Percentiles rank a stretch among this genome's conserved stretches.
Evolutionary conservation across 2,113 vertebrate species (phyloP).

Genomic region (Apaloderma vittatum): DNA sequence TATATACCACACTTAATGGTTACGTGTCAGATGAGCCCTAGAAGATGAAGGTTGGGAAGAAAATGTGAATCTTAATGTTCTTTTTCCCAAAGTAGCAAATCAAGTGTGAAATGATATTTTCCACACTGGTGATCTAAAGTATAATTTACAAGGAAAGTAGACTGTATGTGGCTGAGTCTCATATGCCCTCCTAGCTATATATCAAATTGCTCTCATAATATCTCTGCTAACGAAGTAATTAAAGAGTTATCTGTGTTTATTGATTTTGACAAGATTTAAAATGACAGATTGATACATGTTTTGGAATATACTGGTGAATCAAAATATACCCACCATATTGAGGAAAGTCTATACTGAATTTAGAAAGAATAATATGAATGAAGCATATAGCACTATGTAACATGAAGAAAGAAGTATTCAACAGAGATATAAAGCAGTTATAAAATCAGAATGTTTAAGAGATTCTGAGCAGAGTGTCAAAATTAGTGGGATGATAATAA

Average conservation of each 20-base stretch:
- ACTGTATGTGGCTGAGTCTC: not conserved
- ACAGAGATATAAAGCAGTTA: not conserved
- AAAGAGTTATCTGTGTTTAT: not conserved
- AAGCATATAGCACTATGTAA: accelerated
- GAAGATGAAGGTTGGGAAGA: not conserved
- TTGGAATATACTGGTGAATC: not conserved
- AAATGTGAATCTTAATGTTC: conserved; percentile 42
- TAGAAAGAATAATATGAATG: not conserved
- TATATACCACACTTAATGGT: not conserved
- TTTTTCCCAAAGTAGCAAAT: conserved; percentile 36
- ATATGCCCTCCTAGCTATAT: not conserved
- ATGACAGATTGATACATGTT: not conserved
- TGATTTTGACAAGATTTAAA: conserved; percentile 10
- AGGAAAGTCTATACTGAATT: not conserved
- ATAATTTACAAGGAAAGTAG: conserved; percentile 63
- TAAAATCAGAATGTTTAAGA: not conserved
- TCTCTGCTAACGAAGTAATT: conserved; percentile 31
- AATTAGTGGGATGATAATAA: not conserved
- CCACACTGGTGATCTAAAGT: conserved; percentile 51
- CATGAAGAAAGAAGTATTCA: not conserved
- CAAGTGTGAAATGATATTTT: conserved; percentile 65
- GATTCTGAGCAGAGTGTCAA: not conserved
- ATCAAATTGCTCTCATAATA: conserved; percentile 30
- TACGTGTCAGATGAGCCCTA: not conserved
- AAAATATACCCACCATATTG: not conserved